Conservation (phyloP, 1,140 invertebrate species). For the Bombus turneri region DNA sequence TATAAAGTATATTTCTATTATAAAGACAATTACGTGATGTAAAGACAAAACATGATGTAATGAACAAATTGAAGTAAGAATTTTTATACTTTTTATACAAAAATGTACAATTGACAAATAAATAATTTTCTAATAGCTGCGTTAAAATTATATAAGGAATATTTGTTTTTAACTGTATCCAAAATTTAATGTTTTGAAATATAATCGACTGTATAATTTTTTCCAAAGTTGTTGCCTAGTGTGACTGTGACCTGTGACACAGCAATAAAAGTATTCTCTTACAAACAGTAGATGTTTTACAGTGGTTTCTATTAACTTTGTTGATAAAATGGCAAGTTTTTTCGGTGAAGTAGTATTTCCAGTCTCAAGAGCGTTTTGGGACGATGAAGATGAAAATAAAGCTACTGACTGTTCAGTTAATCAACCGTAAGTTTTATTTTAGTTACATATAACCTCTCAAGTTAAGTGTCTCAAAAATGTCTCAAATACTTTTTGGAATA, state of each 20-base stretch:
- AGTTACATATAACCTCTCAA: conserved; percentile 30
- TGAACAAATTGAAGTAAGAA: conserved; percentile 47
- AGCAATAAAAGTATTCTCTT: background rate
- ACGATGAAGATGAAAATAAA: conserved; percentile 72
- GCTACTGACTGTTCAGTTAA: conserved; percentile 36
- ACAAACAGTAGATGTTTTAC: background rate
- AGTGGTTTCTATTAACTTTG: background rate
- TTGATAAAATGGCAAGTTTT: conserved; percentile 71
- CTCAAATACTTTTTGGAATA: conserved; percentile 11
- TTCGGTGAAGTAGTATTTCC: conserved; percentile 77
- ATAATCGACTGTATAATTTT: background rate
- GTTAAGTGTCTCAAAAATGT: background rate
- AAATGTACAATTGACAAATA: conserved; percentile 65
- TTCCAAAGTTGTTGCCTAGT: too few relatives aligned
- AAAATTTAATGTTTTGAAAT: background rate
- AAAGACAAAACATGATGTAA: too few relatives aligned
- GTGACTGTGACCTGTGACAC: background rate
- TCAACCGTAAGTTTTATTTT: conserved; percentile 55
- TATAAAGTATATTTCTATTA: conserved; percentile 63
- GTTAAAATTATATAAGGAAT: conserved; percentile 29
- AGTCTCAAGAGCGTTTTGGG: conserved; percentile 78
- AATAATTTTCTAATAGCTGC: conserved; percentile 47
- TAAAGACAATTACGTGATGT: conserved; percentile 44
- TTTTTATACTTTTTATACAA: conserved; percentile 73
- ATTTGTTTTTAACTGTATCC: background rate